Base-by-base conservation (phyloP, 2,888 invertebrate genomes). In the Euzophera pinguis region DNA sequence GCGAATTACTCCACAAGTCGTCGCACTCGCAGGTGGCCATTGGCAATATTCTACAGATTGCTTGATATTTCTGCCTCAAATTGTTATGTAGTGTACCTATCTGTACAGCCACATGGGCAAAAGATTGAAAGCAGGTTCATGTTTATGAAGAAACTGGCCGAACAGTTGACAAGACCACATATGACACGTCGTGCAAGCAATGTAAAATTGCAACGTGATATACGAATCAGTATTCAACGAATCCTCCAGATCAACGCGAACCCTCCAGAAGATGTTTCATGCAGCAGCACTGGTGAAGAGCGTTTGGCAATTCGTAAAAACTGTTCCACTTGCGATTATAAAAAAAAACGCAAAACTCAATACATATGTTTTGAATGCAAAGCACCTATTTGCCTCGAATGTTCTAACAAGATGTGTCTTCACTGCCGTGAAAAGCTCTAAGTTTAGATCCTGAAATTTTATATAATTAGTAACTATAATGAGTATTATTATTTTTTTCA, bases 151-250 rank as follows among this genome's bases (percentile, higher is more conserved):
- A 54, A 45, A 47, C 52, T 59, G 35, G 59, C 59, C 41, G 56
- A 56, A 56, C 59, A 59, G 51, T 29, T 59, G 6, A 56, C 56
- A 10, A 61, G 53, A 56, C 59, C 58, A 17, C 55, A 61, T 52
- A 52, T 61, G 55, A 54, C 55, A 32, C 55, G 55, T 37, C 55
- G 56, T 14, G 53, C 29, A 54, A 54, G 48, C 16, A 56, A 55
- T 50, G 12, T 53, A 16, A 47, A 56, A 16, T 35, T 58, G 32
- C 60, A 58, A 53, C 56, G 56, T 34, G 42, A 57, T 12, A 53
- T 60, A 13, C 34, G 45, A 47, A 55, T 53, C 45, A 39, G 50
- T 16, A n/a, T 53, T 41, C 53, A 42, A 29, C 57, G 54, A 12
- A 54, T 54, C 16, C 47, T 57, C 29, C 53, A 54, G 17, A 29